A percentile compares a stretch with the other conserved stretches of the same genome.
These are phyloP conservation scores for Girardinichthys multiradiatus DNA, from an alignment of 2,113 vertebrate genomes.

Conservation along the genomic window DNA sequence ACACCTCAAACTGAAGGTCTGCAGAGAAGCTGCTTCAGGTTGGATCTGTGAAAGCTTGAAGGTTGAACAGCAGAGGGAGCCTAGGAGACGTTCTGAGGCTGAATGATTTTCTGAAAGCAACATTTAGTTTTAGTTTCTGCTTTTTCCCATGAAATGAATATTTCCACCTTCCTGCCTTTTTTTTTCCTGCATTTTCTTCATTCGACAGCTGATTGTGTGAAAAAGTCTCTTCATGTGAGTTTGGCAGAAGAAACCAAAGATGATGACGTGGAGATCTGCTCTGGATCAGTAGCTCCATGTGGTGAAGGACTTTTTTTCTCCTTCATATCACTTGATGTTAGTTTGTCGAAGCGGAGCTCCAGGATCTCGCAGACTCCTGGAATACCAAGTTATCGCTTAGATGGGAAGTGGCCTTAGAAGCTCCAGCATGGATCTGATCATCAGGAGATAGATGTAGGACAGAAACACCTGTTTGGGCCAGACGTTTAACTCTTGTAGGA, in stretches of 20 bases:
- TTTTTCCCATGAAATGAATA: neutral
- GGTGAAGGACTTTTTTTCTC: neutral
- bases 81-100: too few species aligned
- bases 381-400: neutral
- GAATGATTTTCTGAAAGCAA: too few species aligned
- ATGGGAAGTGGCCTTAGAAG: neutral
- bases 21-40: too few species aligned
- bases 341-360: neutral
- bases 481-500: neutral
- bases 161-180: neutral
- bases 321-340: neutral
- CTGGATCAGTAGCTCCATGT: too few species aligned
- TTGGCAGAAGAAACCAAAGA: slow-evolving; percentile 65
- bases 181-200: neutral
- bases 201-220: slow-evolving; percentile 47
- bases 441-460: neutral
- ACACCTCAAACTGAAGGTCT: too few species aligned
- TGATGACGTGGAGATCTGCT: neutral
- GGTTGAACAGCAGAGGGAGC: too few species aligned
- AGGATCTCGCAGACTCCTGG: neutral
- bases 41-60: too few species aligned
- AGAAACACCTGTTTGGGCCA: neutral
- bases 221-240: neutral
- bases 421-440: neutral
- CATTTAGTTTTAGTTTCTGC: neutral